Conservation (phyloP, 2,888 invertebrate genomes). For the Oscheius sp. region DNA sequence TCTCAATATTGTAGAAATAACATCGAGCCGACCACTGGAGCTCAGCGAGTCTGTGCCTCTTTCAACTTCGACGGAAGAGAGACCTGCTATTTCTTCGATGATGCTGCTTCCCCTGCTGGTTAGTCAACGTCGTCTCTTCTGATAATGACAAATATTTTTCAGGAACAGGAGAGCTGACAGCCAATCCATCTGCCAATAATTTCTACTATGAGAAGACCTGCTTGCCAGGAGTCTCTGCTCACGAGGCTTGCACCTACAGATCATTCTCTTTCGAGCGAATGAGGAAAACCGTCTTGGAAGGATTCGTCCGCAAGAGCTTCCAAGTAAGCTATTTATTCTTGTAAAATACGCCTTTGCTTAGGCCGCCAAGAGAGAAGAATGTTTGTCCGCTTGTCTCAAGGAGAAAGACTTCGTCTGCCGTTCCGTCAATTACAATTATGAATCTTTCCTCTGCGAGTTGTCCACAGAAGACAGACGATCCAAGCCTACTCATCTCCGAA, state of each 20-base stretch:
- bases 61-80: conserved; percentile 74
- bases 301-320: conserved; percentile 75
- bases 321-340: conserved; percentile 58
- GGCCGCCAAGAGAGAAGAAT: conserved; percentile 75
- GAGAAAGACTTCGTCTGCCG: conserved; percentile 76
- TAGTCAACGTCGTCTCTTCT: not conserved
- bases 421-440: conserved; percentile 76
- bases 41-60: conserved; percentile 72
- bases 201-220: conserved; percentile 75
- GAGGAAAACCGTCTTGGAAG: conserved; percentile 76
- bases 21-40: conserved; percentile 73
- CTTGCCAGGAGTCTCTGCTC: conserved; percentile 72
- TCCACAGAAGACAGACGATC: conserved; percentile 76
- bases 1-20: conserved; percentile 73
- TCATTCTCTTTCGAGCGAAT: conserved; percentile 76
- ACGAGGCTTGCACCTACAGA: conserved; percentile 73
- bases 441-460: conserved; percentile 75
- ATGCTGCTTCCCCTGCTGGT: conserved; percentile 71
- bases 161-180: conserved; percentile 70
- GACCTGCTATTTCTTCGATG: conserved; percentile 74
- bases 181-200: conserved; percentile 73
- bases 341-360: conserved; percentile 46
- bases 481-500: conserved; percentile 76
- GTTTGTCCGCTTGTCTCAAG: conserved; percentile 76
- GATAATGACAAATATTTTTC: conserved; percentile 10